phyloP scores from a whole-genome alignment of 2,797 vertebrate species.

The Lacerta agilis region DNA sequence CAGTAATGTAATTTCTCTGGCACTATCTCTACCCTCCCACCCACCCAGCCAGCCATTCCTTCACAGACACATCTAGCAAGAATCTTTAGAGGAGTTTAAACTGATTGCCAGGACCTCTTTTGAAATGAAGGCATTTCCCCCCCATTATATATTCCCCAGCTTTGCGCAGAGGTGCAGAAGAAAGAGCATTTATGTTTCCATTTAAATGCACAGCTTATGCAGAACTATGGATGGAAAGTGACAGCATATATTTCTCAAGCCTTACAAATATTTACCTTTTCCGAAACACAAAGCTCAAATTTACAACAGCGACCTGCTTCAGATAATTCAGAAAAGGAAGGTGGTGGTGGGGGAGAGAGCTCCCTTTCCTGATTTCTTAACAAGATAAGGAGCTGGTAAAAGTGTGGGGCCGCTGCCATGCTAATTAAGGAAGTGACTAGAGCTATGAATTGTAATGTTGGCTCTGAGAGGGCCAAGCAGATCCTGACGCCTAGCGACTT shows the following conservation, averaged over 20 bases:
- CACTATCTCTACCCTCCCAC: constrained; percentile 14
- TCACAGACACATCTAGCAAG: constrained; percentile 65
- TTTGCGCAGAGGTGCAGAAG: constrained; percentile 50
- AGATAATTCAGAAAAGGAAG: constrained; percentile 11
- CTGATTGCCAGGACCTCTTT: constrained; percentile 70
- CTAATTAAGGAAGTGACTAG: constrained; percentile 48
- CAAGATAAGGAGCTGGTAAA: constrained; percentile 40
- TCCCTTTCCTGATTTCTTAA: constrained; percentile 32
- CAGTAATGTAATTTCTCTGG: constrained; percentile 72
- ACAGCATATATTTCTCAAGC: constrained; percentile 59
- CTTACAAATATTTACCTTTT: constrained; percentile 63
- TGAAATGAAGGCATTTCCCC: constrained; percentile 53
- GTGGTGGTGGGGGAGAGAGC: background rate
- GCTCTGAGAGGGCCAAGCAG: constrained; percentile 12
- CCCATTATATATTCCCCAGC: constrained; percentile 60
- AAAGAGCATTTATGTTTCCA: constrained; percentile 69
- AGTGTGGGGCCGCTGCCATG: constrained; percentile 26
- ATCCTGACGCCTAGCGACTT: constrained; percentile 27
- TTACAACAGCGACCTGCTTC: constrained; percentile 45
- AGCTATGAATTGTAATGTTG: constrained; percentile 26
- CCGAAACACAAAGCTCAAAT: constrained; percentile 51
- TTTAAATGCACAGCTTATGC: constrained; percentile 61
- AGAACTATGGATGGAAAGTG: constrained; percentile 64
- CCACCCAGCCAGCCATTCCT: constrained; percentile 53
- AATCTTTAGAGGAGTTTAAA: constrained; percentile 75